These are phyloP conservation scores for Caenorhabditis macrosperma DNA, from an alignment of 2,888 invertebrate species.

Conservation along the genomic window DNA sequence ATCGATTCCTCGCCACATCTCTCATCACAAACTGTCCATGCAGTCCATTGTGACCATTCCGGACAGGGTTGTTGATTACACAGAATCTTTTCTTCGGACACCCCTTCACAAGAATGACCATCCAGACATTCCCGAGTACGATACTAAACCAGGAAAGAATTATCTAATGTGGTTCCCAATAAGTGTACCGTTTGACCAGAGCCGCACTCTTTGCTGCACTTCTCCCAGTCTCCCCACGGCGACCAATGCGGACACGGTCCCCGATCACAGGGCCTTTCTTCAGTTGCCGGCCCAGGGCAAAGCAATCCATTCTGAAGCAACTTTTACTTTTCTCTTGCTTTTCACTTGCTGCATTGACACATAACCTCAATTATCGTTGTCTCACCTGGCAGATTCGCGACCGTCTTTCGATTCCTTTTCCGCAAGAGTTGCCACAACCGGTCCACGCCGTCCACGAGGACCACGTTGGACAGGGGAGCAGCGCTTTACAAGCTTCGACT, in stretches of 20 bases:
- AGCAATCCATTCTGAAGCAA: slow-evolving; percentile 67
- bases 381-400: slow-evolving; percentile 65
- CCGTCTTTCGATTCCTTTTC: slow-evolving; percentile 66
- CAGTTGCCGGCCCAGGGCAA: slow-evolving; percentile 67
- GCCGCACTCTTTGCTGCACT: slow-evolving; percentile 67
- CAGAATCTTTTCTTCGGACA: slow-evolving; percentile 63
- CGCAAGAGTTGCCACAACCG: slow-evolving; percentile 68
- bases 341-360: slow-evolving; percentile 48
- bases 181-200: slow-evolving; percentile 65
- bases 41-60: slow-evolving; percentile 69
- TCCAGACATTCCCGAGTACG: slow-evolving; percentile 67
- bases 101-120: slow-evolving; percentile 63
- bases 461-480: slow-evolving; percentile 67
- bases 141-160: slow-evolving; percentile 37
- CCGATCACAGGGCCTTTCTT: slow-evolving; percentile 66
- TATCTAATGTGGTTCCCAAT: not conserved
- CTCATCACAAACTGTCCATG: slow-evolving; percentile 69
- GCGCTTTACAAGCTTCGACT: slow-evolving; percentile 63
- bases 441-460: slow-evolving; percentile 69
- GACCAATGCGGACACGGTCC: slow-evolving; percentile 71
- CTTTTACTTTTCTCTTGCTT: slow-evolving; percentile 39
- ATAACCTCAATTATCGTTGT: slow-evolving; percentile 52
- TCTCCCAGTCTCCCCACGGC: slow-evolving; percentile 63
- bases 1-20: slow-evolving; percentile 66
- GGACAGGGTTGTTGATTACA: slow-evolving; percentile 72